Conservation (phyloP, 2,113 vertebrate genomes). For the Oceanites oceanicus region DNA sequence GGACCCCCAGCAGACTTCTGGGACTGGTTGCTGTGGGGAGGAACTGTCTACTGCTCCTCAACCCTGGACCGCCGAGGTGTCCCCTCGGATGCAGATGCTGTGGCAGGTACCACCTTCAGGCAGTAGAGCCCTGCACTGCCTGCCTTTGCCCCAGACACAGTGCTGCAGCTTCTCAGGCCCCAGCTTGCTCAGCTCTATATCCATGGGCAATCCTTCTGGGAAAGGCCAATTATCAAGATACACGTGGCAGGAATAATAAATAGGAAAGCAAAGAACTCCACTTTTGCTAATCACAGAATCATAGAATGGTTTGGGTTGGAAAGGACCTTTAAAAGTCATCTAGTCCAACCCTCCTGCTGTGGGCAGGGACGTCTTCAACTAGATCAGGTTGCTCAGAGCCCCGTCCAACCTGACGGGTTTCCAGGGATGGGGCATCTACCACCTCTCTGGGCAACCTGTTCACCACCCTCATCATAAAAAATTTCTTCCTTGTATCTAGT, state of each 20-base stretch:
- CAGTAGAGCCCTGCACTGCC: rapidly evolving
- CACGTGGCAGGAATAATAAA: not conserved
- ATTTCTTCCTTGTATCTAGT: not conserved
- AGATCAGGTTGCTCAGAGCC: not conserved
- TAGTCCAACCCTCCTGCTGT: not conserved
- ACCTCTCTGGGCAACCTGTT: not conserved
- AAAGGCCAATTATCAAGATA: not conserved
- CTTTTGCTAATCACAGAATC: not conserved
- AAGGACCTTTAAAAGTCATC: not conserved
- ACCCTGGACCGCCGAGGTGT: too few species aligned
- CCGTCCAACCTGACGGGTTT: not conserved
- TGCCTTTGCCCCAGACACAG: not conserved
- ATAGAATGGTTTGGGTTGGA: not conserved
- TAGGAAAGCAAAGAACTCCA: not conserved
- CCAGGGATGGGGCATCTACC: not conserved
- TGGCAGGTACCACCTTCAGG: not conserved
- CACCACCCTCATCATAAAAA: not conserved
- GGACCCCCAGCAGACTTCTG: not conserved
- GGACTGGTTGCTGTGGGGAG: not conserved
- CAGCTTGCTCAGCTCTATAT: not conserved
- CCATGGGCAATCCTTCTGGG: not conserved
- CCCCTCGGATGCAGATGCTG: too few species aligned
- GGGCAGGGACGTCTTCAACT: not conserved
- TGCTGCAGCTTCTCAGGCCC: not conserved
- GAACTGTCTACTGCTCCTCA: not conserved